phyloP scores from a whole-genome alignment of 2,797 vertebrate genomes.

The Gallirallus australis region DNA sequence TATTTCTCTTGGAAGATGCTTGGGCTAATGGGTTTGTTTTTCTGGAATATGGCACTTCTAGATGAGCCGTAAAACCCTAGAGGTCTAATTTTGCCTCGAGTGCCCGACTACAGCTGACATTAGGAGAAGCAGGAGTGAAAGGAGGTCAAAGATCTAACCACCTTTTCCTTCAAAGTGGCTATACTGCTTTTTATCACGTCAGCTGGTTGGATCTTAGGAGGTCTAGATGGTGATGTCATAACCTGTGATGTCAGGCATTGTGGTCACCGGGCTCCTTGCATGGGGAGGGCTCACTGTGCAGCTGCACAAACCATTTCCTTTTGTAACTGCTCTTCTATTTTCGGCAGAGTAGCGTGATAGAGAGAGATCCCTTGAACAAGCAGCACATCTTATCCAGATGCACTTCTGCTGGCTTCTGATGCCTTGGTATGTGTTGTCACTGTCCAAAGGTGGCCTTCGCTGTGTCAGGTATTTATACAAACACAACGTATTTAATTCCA shows the following conservation, averaged over 20 bases:
- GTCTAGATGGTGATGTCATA: neutral
- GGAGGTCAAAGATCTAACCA: neutral
- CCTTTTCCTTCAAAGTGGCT: neutral
- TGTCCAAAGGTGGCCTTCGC: neutral
- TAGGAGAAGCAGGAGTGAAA: neutral
- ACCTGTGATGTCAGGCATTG: neutral
- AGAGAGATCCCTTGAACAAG: neutral
- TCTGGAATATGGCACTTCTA: conserved; percentile 24
- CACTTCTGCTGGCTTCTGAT: neutral
- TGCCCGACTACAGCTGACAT: neutral
- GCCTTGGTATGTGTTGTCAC: neutral
- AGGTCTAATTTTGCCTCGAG: conserved; percentile 18
- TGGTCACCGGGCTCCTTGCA: neutral
- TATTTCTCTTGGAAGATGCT: conserved; percentile 56
- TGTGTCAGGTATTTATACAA: neutral
- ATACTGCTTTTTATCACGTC: neutral
- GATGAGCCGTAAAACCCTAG: conserved; percentile 27
- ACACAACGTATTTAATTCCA: neutral
- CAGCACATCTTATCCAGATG: neutral
- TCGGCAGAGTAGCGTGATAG: neutral
- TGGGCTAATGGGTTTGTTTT: conserved; percentile 39
- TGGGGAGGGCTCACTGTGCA: neutral
- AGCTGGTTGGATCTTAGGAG: neutral
- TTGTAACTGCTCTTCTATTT: neutral
- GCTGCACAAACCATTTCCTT: neutral